phyloP scores from a whole-genome alignment of 2,797 vertebrate genomes.

The Peromyscus nudipes region DNA sequence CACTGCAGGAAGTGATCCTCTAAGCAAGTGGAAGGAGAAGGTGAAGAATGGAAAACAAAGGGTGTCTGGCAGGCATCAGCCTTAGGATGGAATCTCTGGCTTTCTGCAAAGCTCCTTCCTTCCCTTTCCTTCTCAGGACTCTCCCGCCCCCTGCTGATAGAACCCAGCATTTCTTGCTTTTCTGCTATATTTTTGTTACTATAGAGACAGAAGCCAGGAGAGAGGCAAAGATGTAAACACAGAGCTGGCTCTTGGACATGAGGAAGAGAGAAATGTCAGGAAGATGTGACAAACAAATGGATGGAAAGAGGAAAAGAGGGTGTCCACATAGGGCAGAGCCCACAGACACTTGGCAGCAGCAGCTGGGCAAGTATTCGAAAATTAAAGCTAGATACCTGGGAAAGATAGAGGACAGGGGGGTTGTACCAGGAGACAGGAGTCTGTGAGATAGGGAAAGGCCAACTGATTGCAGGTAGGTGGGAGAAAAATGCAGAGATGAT shows the following conservation, averaged over 20 bases:
- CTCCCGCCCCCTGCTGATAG: conserved; percentile 26
- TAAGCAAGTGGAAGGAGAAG: not conserved
- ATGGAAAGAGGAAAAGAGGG: not conserved
- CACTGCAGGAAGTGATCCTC: not conserved
- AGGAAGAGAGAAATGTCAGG: conserved; percentile 16
- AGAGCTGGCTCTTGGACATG: not conserved
- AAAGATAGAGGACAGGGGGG: not conserved
- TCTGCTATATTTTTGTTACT: not conserved
- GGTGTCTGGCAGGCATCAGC: not conserved
- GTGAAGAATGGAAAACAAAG: not conserved
- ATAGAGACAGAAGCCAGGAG: conserved; percentile 27
- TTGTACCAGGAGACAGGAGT: not conserved
- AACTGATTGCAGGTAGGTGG: accelerated
- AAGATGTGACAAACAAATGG: not conserved
- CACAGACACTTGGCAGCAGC: too few species aligned
- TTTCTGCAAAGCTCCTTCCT: not conserved
- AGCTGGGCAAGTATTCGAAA: not conserved
- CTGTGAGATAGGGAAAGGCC: not conserved
- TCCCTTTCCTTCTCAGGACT: not conserved
- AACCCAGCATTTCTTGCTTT: conserved; percentile 26
- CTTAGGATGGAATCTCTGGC: not conserved
- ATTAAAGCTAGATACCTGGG: not conserved
- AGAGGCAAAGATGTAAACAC: not conserved
- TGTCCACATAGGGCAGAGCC: not conserved
- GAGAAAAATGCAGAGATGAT: not conserved